Base-by-base conservation (phyloP, 2,797 vertebrate species). In the Orestias chungarensis region DNA sequence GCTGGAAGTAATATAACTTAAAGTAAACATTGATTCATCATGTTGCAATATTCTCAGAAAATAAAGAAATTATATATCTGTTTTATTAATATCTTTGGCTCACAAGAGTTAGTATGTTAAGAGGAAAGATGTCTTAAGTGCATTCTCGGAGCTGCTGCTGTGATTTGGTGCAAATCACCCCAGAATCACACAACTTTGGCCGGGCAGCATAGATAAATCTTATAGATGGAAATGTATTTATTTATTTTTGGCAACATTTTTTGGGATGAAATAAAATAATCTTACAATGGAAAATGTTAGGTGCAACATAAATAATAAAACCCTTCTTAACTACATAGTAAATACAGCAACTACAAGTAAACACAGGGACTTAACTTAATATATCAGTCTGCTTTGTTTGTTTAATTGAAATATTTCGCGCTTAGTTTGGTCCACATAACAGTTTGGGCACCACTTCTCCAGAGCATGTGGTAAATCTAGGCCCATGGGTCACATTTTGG, bases 1-100 rank as follows among this genome's bases (percentile, higher is more conserved):
- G 47, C 42, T 75, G 68, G 15, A 47, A 46, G 38, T 65, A 27
- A 59, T 68, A 50, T 40, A 20, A 46, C 33, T 33, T 10, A 18
- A 59, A 31, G 8, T 59, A 35, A 18, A 35, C 31, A 35, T 18
- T 57, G 54, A 35, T 35, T 59, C 10, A 11, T 3, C 31, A 59
- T 35, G 33, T 35, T 59, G 9, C 31, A 35, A 59, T 12, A 35
- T 11, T 59, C 18, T 11, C 18, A 4, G 33, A 59, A 3, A 10
- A 35, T 23, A 4, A 35, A 9, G 31, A 54, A 3, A n/a, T n/a
- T n/a, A n/a, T n/a, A 57, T 57, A 57, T 57, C 33, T 33, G 27
- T 57, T 20, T 17, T 9, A 9, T 3, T 54, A 29, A 54, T 29
- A 54, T 17, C 9, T 57, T 20, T 33, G 33, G 54, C 17, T 33